These are phyloP conservation scores for Agonum fuliginosum DNA, from an alignment of 2,888 invertebrate genomes.

Conservation along the genomic window DNA sequence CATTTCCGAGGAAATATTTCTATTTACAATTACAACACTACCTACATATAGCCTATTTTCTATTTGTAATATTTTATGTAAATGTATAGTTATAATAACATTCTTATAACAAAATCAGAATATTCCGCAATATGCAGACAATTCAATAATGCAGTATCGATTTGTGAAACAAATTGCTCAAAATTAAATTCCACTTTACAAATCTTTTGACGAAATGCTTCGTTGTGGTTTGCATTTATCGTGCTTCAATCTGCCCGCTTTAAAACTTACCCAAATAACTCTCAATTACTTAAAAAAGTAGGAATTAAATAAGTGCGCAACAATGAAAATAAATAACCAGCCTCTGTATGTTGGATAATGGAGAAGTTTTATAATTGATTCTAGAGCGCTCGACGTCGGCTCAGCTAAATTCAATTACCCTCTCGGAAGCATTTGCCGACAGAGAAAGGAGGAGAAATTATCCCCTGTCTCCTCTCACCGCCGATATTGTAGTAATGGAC, in stretches of 20 bases:
- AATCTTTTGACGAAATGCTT: not conserved
- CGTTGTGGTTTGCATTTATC: constrained; percentile 13
- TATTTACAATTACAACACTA: too few relatives aligned
- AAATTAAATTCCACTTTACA: too few relatives aligned
- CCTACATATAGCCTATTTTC: too few relatives aligned
- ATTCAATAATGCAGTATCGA: too few relatives aligned
- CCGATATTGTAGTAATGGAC: constrained; percentile 57
- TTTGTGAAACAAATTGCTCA: too few relatives aligned
- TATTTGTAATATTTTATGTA: too few relatives aligned
- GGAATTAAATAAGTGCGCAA: constrained; percentile 46
- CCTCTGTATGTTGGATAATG: constrained; percentile 50
- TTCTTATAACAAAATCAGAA: too few relatives aligned
- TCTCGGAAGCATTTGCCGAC: constrained; percentile 40
- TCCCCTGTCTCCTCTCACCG: not conserved
- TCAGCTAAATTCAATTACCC: constrained; percentile 56
- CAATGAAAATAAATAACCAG: constrained; percentile 48
- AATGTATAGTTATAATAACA: too few relatives aligned
- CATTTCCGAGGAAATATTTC: too few relatives aligned
- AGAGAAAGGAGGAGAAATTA: not conserved
- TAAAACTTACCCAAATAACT: constrained; percentile 29
- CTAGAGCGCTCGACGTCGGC: constrained; percentile 27
- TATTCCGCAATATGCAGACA: too few relatives aligned
- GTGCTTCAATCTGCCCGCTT: constrained; percentile 9
- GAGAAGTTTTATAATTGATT: constrained; percentile 58
- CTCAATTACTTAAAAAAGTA: constrained; percentile 26